Conservation (phyloP, 1,140 invertebrate genomes). For the Drosophila pandora region DNA sequence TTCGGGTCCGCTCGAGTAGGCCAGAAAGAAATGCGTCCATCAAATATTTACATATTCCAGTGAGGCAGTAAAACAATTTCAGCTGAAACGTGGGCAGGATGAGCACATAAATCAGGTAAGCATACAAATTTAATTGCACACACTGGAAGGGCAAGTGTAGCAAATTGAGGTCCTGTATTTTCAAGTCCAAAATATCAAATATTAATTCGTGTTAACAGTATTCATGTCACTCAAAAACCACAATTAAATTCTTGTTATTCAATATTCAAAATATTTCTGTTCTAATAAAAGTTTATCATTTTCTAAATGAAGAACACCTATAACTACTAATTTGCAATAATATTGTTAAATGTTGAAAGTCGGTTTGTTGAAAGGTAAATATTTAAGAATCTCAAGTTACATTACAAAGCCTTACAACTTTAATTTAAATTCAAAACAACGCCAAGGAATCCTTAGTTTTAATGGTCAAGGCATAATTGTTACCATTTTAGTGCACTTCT, state of each 20-base stretch:
- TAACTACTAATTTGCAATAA: background rate
- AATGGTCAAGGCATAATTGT: slow-evolving; percentile 16
- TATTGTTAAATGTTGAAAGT: background rate
- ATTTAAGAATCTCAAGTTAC: too few species aligned
- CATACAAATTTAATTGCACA: slow-evolving; percentile 4
- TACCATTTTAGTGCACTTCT: slow-evolving; percentile 8
- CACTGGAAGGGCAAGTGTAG: background rate
- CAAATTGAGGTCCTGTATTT: slow-evolving; percentile 11
- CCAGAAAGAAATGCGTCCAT: slow-evolving; percentile 37
- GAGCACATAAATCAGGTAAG: slow-evolving; percentile 24
- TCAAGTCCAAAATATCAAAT: slow-evolving; percentile 18
- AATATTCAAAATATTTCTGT: background rate
- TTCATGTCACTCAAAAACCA: too few species aligned
- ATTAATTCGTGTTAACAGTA: slow-evolving; percentile 8
- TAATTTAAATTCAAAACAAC: background rate
- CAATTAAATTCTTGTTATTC: too few species aligned
- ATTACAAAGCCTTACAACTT: too few species aligned
- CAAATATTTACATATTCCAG: slow-evolving; percentile 53
- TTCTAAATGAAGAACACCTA: too few species aligned
- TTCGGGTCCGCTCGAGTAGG: slow-evolving; percentile 23
- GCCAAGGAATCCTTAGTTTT: background rate
- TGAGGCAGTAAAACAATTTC: slow-evolving; percentile 29
- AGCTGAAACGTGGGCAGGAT: slow-evolving; percentile 39
- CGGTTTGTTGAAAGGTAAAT: too few species aligned
- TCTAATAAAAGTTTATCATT: background rate